Conservation (phyloP, 2,797 vertebrate species). For the Gymnodraco acuticeps region DNA sequence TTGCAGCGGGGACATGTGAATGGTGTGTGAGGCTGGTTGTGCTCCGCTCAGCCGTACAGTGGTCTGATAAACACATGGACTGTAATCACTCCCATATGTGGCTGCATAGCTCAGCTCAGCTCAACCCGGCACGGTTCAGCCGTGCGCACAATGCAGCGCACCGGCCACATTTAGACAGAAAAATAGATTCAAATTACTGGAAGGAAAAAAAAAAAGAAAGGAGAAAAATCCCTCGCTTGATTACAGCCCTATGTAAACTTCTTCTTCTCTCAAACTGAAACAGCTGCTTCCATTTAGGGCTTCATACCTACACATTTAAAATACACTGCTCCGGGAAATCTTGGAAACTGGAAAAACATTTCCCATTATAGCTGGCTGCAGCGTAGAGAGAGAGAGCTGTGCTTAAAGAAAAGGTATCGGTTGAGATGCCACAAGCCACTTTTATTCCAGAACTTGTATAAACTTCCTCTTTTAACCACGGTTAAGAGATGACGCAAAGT, state of each 20-base stretch:
- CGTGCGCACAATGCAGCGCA: conserved; percentile 67
- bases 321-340: conserved; percentile 58
- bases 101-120: conserved; percentile 79
- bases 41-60: conserved; percentile 64
- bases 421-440: conserved; percentile 40
- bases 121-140: conserved; percentile 57
- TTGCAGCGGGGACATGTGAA: conserved; percentile 44
- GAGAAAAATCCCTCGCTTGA: conserved; percentile 73
- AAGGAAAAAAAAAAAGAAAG: conserved; percentile 50
- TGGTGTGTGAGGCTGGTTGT: conserved; percentile 46
- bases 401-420: conserved; percentile 55
- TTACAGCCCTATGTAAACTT: conserved; percentile 85
- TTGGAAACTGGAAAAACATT: conserved; percentile 75
- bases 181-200: conserved; percentile 78
- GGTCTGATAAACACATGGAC: conserved; percentile 77
- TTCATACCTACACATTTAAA: conserved; percentile 84
- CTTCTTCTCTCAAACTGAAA: conserved; percentile 64
- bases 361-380: conserved; percentile 76
- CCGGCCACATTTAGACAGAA: conserved; percentile 74
- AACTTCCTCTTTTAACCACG: conserved; percentile 33
- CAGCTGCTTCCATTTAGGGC: conserved; percentile 89
- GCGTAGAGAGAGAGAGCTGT: conserved; percentile 35
- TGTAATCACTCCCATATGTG: conserved; percentile 84
- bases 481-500: conserved; percentile 32
- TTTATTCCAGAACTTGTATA: conserved; percentile 30